Conservation (phyloP, 2,113 vertebrate species). For the Bubalus kerabau region DNA sequence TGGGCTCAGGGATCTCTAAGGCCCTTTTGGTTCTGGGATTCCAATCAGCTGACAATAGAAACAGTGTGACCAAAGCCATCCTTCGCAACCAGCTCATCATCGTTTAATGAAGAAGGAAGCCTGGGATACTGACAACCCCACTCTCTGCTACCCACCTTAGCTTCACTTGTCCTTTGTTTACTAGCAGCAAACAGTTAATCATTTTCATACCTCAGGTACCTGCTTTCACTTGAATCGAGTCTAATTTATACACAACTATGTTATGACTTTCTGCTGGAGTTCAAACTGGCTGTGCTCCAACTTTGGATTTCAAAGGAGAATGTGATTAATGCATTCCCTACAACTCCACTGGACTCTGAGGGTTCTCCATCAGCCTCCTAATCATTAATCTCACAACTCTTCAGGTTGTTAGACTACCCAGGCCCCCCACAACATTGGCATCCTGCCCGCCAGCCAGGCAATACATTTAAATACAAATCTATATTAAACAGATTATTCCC, state of each 20-base stretch:
- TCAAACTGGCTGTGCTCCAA: slow-evolving; percentile 43
- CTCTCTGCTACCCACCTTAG: background rate
- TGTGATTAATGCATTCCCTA: slow-evolving; percentile 17
- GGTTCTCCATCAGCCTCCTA: background rate
- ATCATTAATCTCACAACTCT: background rate
- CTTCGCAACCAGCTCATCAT: background rate
- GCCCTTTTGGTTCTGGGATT: background rate
- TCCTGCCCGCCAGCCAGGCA: background rate
- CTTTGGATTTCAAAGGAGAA: slow-evolving; percentile 39
- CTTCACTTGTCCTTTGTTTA: slow-evolving; percentile 6
- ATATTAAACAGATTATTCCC: background rate
- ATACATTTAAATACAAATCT: background rate
- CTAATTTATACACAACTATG: slow-evolving; percentile 63
- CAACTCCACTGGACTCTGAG: background rate
- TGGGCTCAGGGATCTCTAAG: background rate
- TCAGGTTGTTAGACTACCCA: background rate
- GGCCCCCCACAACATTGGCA: background rate
- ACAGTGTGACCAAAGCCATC: background rate
- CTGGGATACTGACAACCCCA: background rate
- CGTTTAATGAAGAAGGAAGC: background rate
- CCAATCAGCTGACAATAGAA: background rate
- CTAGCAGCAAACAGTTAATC: slow-evolving; percentile 36
- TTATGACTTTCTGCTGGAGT: slow-evolving; percentile 45
- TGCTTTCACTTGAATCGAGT: slow-evolving; percentile 61
- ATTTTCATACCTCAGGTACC: slow-evolving; percentile 26